Base-by-base conservation (phyloP, 1,140 invertebrate species). In the Leucophenga varia region DNA sequence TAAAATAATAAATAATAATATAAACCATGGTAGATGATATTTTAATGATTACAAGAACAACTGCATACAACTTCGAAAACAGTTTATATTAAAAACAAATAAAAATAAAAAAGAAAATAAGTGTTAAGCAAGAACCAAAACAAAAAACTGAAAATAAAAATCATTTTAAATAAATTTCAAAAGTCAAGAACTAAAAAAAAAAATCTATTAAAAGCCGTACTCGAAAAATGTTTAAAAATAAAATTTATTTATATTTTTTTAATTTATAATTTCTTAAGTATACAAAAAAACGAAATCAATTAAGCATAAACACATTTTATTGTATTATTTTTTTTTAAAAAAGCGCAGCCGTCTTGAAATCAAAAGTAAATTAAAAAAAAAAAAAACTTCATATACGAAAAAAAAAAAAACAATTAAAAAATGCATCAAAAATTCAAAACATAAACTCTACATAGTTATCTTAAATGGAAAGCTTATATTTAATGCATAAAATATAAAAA, bases 21-120 rank as follows among this genome's bases (percentile, higher is more conserved):
- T 57, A 61, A 65, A 57, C 55, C 42, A 64, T 44, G 54, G 63
- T 67, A 67, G 63, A 68, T 59, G 63, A 56, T 67, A 67, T 67
- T 67, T 67, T 68, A 67, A 67, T 63, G 67, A 65, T 65, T 64
- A 72, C 61, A 56, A 57, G 43, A 67, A 51, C 40, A 34, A 13
- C 8, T 8, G 13, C 8, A 34, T 40, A 49, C 47, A 53, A 48
- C 64, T 50, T 63, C 48, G n/a, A 19, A 12, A 40, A 21, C 20
- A 36, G 14, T 3, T 32, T n/a, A 32, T 32, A 32, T n/a, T 3
- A 3, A 32, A 64, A 55, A 49, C 47, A 59, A 48, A 51, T 49
- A 54, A 58, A 38, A 25, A 52, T 40, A 47, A 25, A 50, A 45
- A 49, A 47, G 49, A 43, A 49, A 59, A 53, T 49, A 47, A 54